Base-by-base conservation (phyloP, 2,113 vertebrate species). In the Gnathonemus echidnorhynchus region DNA sequence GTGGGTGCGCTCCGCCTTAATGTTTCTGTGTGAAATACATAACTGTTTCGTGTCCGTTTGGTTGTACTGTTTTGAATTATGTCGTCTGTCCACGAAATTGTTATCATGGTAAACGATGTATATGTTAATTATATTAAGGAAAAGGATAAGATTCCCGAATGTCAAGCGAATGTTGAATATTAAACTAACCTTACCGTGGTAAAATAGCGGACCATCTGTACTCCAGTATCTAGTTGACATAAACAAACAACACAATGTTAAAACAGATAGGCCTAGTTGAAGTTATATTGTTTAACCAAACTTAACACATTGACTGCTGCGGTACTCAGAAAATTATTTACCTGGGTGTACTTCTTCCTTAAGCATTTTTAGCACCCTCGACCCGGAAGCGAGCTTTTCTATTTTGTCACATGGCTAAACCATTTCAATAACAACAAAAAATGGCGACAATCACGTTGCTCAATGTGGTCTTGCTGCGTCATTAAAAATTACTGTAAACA, bases 341-440 rank as follows among this genome's bases (percentile, higher is more conserved):
- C 39, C 10, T n/a, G n/a, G 56, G 24, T 66, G 66, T 46, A 56
- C 21, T 50, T 49, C 35, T 49, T 49, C 56, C 77, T 56, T 84
- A 53, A 39, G 53, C 24, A 49, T 48, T 87, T 74, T 35, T 74
- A 46, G 87, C 74, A 89, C 9, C 87, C 42, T 91, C 91, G 91
- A 95, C 93, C 95, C 95, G 95, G 96, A 96, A 96, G 95, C 93
- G 91, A 95, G 90, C 86, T 93, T 92, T 88, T 93, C 90, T 92
- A 90, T 92, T 95, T 94, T 96, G 96, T 97, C 97, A 97, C 97
- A 97, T 97, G 97, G 96, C 95, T 95, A 91, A 91, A 94, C 96
- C 95, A 96, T 96, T 96, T 97, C 95, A 97, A 97, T 97, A 97
- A 97, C 97, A 97, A 97, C 97, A 97, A 97, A 97, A 97, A 96